These are phyloP conservation scores for Esox lucius DNA, from an alignment of 2,797 vertebrate genomes.

Conservation along the genomic window DNA sequence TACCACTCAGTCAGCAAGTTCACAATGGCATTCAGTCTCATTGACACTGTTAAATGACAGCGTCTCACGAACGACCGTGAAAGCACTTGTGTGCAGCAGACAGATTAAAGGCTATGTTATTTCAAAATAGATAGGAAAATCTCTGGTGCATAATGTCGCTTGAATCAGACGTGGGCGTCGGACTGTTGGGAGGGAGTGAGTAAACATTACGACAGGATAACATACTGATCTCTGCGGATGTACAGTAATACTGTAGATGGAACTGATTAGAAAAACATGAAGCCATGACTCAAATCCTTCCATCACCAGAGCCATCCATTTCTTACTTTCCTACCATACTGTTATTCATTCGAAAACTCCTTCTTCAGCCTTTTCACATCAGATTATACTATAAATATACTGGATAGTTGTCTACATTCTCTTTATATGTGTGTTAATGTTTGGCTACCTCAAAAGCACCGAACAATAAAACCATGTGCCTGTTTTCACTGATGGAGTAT, in stretches of 20 bases:
- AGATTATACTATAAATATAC: slow-evolving; percentile 75
- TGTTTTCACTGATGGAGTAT: slow-evolving; percentile 41
- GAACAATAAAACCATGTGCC: slow-evolving; percentile 56
- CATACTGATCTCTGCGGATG: slow-evolving; percentile 63
- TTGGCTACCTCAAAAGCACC: slow-evolving; percentile 49
- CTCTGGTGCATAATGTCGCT: slow-evolving; percentile 64
- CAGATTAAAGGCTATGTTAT: slow-evolving; percentile 63
- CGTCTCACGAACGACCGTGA: slow-evolving; percentile 57
- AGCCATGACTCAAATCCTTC: slow-evolving; percentile 74
- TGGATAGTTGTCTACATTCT: slow-evolving; percentile 59
- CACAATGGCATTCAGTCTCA: slow-evolving; percentile 63
- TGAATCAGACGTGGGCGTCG: slow-evolving; percentile 71
- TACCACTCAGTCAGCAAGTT: slow-evolving; percentile 75
- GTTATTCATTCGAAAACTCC: slow-evolving; percentile 52
- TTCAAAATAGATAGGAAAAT: slow-evolving; percentile 68
- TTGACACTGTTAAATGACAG: slow-evolving; percentile 74
- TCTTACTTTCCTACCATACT: slow-evolving; percentile 54
- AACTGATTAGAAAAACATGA: slow-evolving; percentile 64
- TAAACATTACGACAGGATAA: slow-evolving; percentile 62
- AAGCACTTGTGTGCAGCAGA: slow-evolving; percentile 59
- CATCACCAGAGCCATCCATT: slow-evolving; percentile 57
- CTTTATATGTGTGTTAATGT: slow-evolving; percentile 54
- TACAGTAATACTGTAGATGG: slow-evolving; percentile 60
- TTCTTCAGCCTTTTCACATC: slow-evolving; percentile 60
- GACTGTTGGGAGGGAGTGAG: slow-evolving; percentile 61